These are phyloP conservation scores for Malthinus seriepunctatus DNA, from an alignment of 2,888 invertebrate species.

Conservation along the genomic window DNA sequence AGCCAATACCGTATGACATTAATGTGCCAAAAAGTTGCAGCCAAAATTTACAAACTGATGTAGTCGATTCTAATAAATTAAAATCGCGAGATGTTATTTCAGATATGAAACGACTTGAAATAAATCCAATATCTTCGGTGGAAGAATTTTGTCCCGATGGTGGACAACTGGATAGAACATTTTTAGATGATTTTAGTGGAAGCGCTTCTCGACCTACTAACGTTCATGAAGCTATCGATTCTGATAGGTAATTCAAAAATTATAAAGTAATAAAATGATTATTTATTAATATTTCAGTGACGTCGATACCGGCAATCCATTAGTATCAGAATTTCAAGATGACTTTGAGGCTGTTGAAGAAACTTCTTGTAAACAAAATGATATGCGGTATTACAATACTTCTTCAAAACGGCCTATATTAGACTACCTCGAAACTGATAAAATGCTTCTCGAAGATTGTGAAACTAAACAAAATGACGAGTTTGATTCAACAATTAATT, in stretches of 20 bases:
- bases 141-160: slow-evolving; percentile 78
- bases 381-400: slow-evolving; percentile 26
- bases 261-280: neutral
- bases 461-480: slow-evolving; percentile 56
- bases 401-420: slow-evolving; percentile 44
- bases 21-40: slow-evolving; percentile 44
- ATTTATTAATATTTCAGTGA: slow-evolving; percentile 57
- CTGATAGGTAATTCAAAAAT: slow-evolving; percentile 58
- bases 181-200: slow-evolving; percentile 67
- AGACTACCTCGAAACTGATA: slow-evolving; percentile 41
- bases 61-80: neutral
- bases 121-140: slow-evolving; percentile 57
- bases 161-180: slow-evolving; percentile 74
- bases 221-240: slow-evolving; percentile 54
- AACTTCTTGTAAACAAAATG: slow-evolving; percentile 42
- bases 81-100: slow-evolving; percentile 40
- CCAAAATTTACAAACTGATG: slow-evolving; percentile 37
- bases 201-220: slow-evolving; percentile 50
- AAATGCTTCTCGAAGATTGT: slow-evolving; percentile 46
- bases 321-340: slow-evolving; percentile 83
- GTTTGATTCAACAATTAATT: slow-evolving; percentile 54
- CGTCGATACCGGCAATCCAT: slow-evolving; percentile 73
- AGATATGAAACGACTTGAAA: slow-evolving; percentile 45
- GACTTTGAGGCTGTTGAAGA: slow-evolving; percentile 78
- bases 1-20: slow-evolving; percentile 52